Conservation (phyloP, 2,888 invertebrate species). For the Apodemia hepburni region DNA sequence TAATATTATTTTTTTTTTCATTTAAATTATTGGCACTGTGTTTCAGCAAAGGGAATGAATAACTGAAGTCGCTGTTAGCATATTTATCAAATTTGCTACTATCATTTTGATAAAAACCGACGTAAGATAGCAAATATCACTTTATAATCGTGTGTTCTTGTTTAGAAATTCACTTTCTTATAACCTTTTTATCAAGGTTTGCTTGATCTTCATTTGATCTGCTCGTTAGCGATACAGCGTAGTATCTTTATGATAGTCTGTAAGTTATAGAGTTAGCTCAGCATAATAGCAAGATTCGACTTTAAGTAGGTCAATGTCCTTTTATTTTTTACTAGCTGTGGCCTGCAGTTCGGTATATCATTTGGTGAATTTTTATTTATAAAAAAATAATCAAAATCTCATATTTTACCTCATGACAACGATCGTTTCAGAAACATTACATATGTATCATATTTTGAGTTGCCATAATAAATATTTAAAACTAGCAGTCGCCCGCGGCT, state of each 20-base stretch:
- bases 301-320: slow-evolving; percentile 10
- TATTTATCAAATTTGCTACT: slow-evolving; percentile 37
- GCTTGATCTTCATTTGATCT: slow-evolving; percentile 9
- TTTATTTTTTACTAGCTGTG: not conserved
- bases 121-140: slow-evolving; percentile 24
- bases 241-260: not conserved
- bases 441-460: too few relatives aligned
- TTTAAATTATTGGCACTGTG: slow-evolving; percentile 16
- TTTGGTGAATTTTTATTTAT: too few relatives aligned
- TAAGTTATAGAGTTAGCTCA: not conserved
- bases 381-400: too few relatives aligned
- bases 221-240: not conserved
- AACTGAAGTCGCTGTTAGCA: slow-evolving; percentile 34
- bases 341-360: too few relatives aligned
- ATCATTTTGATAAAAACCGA: slow-evolving; percentile 33
- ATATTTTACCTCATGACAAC: too few relatives aligned
- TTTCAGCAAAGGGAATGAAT: slow-evolving; percentile 29
- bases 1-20: not conserved
- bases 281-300: not conserved
- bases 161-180: slow-evolving; percentile 10
- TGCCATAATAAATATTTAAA: too few relatives aligned
- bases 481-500: too few relatives aligned
- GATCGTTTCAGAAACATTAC: too few relatives aligned
- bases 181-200: slow-evolving; percentile 12
- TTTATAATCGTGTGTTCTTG: not conserved